Conservation (phyloP, 2,113 vertebrate species). For the Prionailurus bengalensis region DNA sequence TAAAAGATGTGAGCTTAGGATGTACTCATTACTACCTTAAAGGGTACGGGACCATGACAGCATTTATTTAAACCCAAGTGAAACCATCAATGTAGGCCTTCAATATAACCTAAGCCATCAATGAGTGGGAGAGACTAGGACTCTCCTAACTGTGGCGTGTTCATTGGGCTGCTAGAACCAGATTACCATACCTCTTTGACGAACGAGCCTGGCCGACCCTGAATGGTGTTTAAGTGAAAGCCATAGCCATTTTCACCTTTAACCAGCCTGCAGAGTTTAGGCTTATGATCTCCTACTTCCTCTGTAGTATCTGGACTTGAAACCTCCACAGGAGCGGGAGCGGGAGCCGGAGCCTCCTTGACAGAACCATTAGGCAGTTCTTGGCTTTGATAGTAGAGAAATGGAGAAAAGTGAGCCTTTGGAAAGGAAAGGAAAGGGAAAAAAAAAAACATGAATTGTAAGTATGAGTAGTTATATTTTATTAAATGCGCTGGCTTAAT, state of each 20-base stretch:
- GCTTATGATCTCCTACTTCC: slow-evolving; percentile 85
- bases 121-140: background rate
- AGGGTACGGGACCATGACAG: background rate
- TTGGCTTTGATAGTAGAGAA: slow-evolving; percentile 89
- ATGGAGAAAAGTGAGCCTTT: slow-evolving; percentile 93
- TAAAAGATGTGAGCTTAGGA: background rate
- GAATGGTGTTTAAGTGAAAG: slow-evolving; percentile 94
- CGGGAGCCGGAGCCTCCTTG: slow-evolving; percentile 30
- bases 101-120: background rate
- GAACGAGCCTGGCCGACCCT: slow-evolving; percentile 90
- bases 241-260: slow-evolving; percentile 92
- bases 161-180: background rate
- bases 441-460: background rate
- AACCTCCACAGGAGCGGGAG: background rate
- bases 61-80: background rate
- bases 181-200: slow-evolving; percentile 90
- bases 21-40: background rate
- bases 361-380: slow-evolving; percentile 64
- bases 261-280: slow-evolving; percentile 93
- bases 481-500: background rate
- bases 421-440: slow-evolving; percentile 79
- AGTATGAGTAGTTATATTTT: background rate
- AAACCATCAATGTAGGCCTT: background rate
- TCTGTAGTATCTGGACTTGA: slow-evolving; percentile 36
- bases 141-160: background rate